These are phyloP conservation scores for Pempheris klunzingeri DNA, from an alignment of 2,797 vertebrate species.

Conservation along the genomic window DNA sequence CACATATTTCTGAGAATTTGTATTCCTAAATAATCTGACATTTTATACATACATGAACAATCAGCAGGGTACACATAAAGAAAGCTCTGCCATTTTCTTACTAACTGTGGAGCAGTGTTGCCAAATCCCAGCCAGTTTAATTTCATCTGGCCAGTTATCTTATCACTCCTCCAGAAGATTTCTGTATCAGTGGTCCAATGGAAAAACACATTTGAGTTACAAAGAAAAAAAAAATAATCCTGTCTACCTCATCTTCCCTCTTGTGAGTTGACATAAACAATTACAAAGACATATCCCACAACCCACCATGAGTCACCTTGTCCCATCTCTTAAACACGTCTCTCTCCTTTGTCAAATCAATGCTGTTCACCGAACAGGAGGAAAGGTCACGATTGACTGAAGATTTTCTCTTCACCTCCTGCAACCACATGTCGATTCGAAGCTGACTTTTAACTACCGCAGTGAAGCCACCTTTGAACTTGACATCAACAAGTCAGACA, in stretches of 20 bases:
- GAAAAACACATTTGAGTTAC: conserved; percentile 4
- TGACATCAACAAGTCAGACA: neutral
- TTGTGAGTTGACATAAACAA: neutral
- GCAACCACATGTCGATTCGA: conserved; percentile 17
- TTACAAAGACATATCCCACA: conserved; percentile 9
- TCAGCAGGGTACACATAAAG: neutral
- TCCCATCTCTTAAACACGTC: neutral
- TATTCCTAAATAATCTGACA: neutral
- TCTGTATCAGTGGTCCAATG: neutral
- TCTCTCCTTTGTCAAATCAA: conserved; percentile 13
- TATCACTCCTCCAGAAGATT: neutral
- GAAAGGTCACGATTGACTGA: conserved; percentile 42
- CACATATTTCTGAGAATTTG: neutral
- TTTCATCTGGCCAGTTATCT: neutral
- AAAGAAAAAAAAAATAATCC: conserved; percentile 7
- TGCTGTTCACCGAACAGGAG: conserved; percentile 22
- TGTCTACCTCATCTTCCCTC: neutral
- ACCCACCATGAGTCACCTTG: neutral
- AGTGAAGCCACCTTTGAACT: neutral
- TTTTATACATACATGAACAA: neutral
- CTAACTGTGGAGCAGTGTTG: neutral
- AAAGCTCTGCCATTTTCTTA: neutral
- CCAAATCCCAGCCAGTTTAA: neutral
- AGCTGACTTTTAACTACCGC: conserved; percentile 31
- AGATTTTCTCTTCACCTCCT: conserved; percentile 31